Conservation (phyloP, 2,888 invertebrate species). For the Mimachlamys varia region DNA sequence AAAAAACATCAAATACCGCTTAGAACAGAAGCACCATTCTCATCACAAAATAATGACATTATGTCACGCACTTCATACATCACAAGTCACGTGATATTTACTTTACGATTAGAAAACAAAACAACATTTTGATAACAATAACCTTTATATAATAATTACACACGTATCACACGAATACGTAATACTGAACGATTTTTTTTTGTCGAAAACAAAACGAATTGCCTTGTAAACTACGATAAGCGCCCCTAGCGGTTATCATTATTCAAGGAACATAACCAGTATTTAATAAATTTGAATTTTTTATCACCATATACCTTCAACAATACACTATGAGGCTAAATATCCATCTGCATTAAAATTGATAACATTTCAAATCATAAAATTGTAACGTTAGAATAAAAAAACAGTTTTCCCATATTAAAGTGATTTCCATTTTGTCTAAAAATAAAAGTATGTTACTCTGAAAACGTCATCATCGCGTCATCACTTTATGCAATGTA, state of each 20-base stretch:
- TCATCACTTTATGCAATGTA: too few relatives aligned
- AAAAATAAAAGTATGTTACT: too few relatives aligned
- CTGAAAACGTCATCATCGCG: too few relatives aligned
- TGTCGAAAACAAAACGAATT: background rate
- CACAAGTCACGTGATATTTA: conserved; percentile 17
- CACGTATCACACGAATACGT: background rate
- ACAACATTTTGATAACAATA: background rate
- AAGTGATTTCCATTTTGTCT: too few relatives aligned
- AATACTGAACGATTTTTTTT: background rate
- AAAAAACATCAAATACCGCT: background rate
- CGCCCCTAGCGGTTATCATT: background rate
- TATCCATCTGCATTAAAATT: background rate
- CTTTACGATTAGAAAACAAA: background rate
- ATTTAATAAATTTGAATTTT: conserved; percentile 1
- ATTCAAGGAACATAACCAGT: background rate
- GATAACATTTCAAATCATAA: background rate
- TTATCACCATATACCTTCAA: background rate
- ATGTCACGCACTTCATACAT: background rate
- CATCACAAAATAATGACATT: background rate
- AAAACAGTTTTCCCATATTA: too few relatives aligned
- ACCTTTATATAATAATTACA: background rate
- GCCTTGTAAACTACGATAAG: background rate
- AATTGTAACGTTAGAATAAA: too few relatives aligned
- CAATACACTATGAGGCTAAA: background rate
- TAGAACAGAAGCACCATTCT: background rate